Conservation (phyloP, 2,113 vertebrate genomes). For the Zapus hudsonius region DNA sequence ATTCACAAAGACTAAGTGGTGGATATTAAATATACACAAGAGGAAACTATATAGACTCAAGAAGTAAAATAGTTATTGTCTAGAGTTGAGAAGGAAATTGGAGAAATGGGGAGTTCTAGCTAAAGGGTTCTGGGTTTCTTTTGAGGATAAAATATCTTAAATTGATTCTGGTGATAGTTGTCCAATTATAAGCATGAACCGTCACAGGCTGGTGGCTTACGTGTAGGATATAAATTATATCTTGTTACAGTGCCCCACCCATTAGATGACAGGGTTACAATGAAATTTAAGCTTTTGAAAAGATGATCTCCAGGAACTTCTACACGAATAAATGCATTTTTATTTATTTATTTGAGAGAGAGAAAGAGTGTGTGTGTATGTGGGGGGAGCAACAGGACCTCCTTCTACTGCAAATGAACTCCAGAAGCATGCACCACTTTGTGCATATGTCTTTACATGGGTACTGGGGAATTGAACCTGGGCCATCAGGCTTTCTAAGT, state of each 20-base stretch:
- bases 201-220: not conserved
- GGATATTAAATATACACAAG: not conserved
- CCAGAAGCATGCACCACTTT: no score
- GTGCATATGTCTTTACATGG: no score
- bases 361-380: no score
- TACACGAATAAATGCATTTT: no score
- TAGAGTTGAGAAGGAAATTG: not conserved
- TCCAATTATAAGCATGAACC: not conserved
- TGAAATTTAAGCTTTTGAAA: conserved; percentile 62
- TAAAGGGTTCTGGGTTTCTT: not conserved
- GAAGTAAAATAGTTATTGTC: not conserved
- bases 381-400: no score
- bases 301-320: not conserved
- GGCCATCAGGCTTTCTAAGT: no score
- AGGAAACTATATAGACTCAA: not conserved
- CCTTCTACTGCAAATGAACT: no score
- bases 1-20: not conserved
- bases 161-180: not conserved
- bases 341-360: no score
- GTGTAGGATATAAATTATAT: not conserved
- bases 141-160: not conserved
- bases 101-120: not conserved
- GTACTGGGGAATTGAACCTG: no score
- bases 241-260: not conserved
- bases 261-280: conserved; percentile 58